Conservation (phyloP, 2,888 invertebrate genomes). For the Lagria hirta region DNA sequence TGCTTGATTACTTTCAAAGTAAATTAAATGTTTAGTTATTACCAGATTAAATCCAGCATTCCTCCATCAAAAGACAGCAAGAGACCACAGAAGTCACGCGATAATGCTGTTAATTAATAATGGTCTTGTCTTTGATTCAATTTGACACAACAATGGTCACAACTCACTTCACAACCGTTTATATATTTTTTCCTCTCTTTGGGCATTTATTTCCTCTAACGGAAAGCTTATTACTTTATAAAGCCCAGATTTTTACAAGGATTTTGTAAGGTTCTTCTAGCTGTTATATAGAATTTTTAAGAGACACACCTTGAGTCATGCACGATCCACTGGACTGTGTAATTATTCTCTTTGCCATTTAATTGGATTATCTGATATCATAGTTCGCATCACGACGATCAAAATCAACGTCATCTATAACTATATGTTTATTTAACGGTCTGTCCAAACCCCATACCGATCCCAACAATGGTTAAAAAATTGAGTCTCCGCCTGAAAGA, state of each 20-base stretch:
- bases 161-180: constrained; percentile 4
- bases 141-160: constrained; percentile 6
- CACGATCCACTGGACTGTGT: constrained; percentile 22
- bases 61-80: constrained; percentile 5
- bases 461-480: no score
- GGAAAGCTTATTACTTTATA: neutral
- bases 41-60: constrained; percentile 7
- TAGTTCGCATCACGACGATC: constrained; percentile 3
- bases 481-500: no score
- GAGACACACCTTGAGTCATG: constrained; percentile 19
- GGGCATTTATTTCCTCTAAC: constrained; percentile 7
- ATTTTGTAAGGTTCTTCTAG: no score
- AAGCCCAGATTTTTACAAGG: constrained; percentile 11
- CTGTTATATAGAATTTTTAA: constrained; percentile 18
- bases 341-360: constrained; percentile 19
- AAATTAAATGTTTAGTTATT: constrained; percentile 1
- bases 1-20: no score
- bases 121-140: no score
- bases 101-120: constrained; percentile 12
- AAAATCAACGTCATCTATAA: constrained; percentile 1
- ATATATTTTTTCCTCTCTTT: no score
- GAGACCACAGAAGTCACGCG: constrained; percentile 7
- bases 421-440: constrained; percentile 11
- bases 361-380: constrained; percentile 20
- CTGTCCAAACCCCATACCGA: no score